A percentile compares a stretch with the other conserved stretches of the same genome.
These are phyloP conservation scores for Cecidostiba fungosa DNA, from an alignment of 2,888 invertebrate genomes.

Conservation along the genomic window DNA sequence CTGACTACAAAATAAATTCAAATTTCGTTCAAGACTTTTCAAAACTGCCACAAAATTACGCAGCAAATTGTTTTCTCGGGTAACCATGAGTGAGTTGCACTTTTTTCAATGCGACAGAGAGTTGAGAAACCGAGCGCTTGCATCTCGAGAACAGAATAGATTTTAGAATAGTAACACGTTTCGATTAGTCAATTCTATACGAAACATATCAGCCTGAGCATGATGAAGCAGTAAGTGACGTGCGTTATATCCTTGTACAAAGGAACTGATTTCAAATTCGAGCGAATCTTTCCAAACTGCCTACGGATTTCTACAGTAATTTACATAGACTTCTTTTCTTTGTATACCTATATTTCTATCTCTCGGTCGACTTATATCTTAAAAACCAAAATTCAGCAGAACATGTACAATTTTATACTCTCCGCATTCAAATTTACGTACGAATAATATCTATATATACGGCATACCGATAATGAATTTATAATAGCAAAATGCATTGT, in stretches of 20 bases:
- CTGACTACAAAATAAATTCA: not conserved
- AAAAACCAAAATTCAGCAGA: not conserved
- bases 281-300: not conserved
- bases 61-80: not conserved
- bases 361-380: not conserved
- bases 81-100: not conserved
- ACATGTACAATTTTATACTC: not conserved
- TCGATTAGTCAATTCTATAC: constrained; percentile 59
- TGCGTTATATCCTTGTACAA: not conserved
- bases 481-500: not conserved
- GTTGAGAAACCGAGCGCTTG: constrained; percentile 29
- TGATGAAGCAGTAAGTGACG: constrained; percentile 49
- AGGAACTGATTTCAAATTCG: not conserved
- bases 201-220: constrained; percentile 61
- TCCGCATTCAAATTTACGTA: not conserved
- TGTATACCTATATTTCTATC: not conserved
- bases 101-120: not conserved
- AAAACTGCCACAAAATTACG: not conserved
- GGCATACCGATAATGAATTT: not conserved
- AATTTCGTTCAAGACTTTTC: not conserved
- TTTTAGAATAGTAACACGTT: constrained; percentile 21
- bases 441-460: not conserved
- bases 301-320: not conserved
- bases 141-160: constrained; percentile 24
- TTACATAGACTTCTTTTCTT: not conserved